Evolutionary conservation across 2,797 vertebrate species (phyloP).

Genomic region (Eurystomus glaucurus): DNA sequence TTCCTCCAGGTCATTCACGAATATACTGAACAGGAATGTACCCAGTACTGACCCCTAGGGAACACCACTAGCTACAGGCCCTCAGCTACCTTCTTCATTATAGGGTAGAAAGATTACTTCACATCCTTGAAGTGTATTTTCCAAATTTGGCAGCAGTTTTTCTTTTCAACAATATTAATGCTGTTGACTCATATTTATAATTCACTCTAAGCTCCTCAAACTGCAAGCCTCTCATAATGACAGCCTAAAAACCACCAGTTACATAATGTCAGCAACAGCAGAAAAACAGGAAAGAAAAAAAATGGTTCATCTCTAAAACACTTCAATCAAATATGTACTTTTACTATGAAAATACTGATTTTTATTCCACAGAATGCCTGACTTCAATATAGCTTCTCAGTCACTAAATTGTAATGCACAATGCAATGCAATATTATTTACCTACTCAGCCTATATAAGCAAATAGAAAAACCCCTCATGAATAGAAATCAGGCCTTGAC

Average conservation of each 20-base stretch:
- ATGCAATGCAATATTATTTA: neutral
- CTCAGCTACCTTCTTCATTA: neutral
- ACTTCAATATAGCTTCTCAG: neutral
- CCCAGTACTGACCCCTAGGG: no score
- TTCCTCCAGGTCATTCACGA: no score
- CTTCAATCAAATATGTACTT: neutral
- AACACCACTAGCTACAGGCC: neutral
- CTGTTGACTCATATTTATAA: slow-evolving; percentile 59
- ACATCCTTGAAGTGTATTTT: neutral
- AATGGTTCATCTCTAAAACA: neutral
- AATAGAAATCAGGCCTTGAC: neutral
- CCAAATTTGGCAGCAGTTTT: neutral
- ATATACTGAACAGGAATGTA: no score
- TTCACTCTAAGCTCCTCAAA: slow-evolving; percentile 44
- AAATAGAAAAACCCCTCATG: neutral
- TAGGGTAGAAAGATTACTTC: neutral
- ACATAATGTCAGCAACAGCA: slow-evolving; percentile 16
- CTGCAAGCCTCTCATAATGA: slow-evolving; percentile 4
- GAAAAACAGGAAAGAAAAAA: neutral
- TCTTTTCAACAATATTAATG: slow-evolving; percentile 13
- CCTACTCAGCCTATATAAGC: neutral
- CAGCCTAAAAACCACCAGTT: slow-evolving; percentile 7
- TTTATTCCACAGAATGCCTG: neutral
- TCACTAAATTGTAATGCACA: neutral
- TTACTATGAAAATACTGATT: neutral